phyloP scores from a whole-genome alignment of 2,113 vertebrate genomes.

The Triplophysa dalaica region DNA sequence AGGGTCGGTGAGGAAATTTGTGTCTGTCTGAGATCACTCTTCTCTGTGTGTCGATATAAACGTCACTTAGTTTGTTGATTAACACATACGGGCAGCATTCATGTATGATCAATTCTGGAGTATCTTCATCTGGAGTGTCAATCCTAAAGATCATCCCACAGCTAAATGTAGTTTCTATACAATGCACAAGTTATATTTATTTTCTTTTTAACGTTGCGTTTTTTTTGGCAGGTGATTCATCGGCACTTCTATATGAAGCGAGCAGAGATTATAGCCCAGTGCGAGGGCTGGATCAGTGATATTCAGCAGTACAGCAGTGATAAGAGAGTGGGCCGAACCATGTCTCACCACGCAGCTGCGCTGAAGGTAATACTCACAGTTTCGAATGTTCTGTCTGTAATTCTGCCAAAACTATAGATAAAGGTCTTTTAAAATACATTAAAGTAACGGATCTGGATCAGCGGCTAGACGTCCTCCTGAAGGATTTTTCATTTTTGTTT shows the following conservation, averaged over 20 bases:
- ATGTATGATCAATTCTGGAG: neutral
- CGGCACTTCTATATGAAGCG: constrained; percentile 99
- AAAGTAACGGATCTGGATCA: too few species aligned
- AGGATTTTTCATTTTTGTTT: too few species aligned
- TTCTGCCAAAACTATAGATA: too few species aligned
- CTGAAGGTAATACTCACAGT: constrained; percentile 82
- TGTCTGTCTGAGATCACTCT: neutral
- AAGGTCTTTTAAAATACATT: too few species aligned
- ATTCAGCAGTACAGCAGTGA: constrained; percentile 99
- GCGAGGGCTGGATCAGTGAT: constrained; percentile 98
- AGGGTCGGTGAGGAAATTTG: neutral
- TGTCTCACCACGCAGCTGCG: constrained; percentile 97
- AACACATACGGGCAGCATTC: constrained; percentile 31
- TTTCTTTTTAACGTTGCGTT: neutral
- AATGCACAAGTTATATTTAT: neutral
- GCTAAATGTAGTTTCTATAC: neutral
- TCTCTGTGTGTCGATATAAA: constrained; percentile 51
- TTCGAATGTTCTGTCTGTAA: neutral
- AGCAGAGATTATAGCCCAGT: constrained; percentile 95
- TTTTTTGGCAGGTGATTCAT: constrained; percentile 86
- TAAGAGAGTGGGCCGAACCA: constrained; percentile 95
- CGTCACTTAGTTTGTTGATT: constrained; percentile 57
- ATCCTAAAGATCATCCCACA: neutral
- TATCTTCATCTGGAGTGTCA: neutral
- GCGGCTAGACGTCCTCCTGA: too few species aligned